These are phyloP conservation scores for Chamaea fasciata DNA, from an alignment of 2,113 vertebrate genomes.

Conservation along the genomic window DNA sequence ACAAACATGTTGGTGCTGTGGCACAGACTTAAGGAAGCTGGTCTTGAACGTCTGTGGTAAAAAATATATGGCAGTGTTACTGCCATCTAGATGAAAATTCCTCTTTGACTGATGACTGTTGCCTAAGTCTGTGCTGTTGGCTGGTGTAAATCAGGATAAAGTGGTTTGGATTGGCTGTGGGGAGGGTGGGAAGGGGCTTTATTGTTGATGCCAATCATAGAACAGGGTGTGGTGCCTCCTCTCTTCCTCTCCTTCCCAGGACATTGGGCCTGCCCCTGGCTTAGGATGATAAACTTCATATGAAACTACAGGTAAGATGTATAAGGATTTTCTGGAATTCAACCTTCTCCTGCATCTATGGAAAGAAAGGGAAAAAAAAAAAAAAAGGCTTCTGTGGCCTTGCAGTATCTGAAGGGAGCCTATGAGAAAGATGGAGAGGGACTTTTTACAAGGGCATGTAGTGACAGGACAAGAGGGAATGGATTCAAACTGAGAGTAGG, in stretches of 20 bases:
- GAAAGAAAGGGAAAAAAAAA: neutral
- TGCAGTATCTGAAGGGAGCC: neutral
- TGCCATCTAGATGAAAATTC: neutral
- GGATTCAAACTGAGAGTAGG: neutral
- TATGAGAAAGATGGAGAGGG: neutral
- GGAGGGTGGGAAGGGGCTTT: neutral
- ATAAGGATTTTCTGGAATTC: neutral
- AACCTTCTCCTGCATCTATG: neutral
- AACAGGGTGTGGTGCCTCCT: neutral
- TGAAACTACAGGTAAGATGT: neutral
- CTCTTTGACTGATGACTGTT: neutral
- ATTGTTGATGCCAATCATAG: neutral
- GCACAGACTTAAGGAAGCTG: neutral
- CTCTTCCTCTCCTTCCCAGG: neutral
- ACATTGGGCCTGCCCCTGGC: accelerated
- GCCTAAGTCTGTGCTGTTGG: neutral
- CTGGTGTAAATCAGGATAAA: neutral
- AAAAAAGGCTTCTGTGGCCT: neutral
- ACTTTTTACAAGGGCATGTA: neutral
- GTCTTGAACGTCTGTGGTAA: neutral
- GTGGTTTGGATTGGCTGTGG: neutral
- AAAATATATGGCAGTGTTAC: neutral
- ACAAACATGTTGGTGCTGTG: neutral
- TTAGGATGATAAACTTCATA: neutral
- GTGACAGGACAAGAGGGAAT: neutral